Conservation (phyloP, 2,113 vertebrate genomes). For the Anarhynchus alexandrinus region DNA sequence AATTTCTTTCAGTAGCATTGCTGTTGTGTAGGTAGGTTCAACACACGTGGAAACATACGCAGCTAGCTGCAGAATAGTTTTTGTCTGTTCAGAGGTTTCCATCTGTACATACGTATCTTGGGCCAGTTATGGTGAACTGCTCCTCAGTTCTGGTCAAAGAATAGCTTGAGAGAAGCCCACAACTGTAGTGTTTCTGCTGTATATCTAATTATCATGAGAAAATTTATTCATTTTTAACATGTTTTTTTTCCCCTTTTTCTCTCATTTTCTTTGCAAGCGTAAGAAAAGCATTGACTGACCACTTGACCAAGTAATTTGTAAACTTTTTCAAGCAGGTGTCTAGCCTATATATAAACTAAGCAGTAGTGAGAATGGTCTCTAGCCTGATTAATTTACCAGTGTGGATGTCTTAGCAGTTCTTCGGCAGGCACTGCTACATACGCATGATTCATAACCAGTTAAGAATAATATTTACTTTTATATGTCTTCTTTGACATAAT, state of each 20-base stretch:
- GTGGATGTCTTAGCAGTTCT: not conserved
- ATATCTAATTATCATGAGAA: not conserved
- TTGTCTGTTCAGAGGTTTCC: not conserved
- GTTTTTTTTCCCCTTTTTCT: not conserved
- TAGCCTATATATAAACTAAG: not conserved
- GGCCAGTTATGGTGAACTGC: not conserved
- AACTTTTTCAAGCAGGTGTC: not conserved
- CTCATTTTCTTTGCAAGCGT: not conserved
- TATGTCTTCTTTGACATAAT: not conserved
- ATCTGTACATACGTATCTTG: not conserved
- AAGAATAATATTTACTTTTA: not conserved
- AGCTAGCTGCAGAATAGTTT: not conserved
- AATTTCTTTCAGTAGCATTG: not conserved
- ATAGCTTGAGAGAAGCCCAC: not conserved
- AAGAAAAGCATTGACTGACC: not conserved
- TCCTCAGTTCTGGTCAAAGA: not conserved
- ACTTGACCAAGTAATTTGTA: not conserved
- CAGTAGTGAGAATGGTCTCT: not conserved
- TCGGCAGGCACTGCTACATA: not conserved
- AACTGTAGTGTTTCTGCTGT: not conserved
- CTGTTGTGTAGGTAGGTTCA: not conserved
- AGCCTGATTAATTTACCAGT: not conserved
- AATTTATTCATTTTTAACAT: not conserved
- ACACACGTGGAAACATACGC: accelerated
- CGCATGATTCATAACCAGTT: not conserved